These are phyloP conservation scores for Abscondita cerata DNA, from an alignment of 2,888 invertebrate species.

Conservation along the genomic window DNA sequence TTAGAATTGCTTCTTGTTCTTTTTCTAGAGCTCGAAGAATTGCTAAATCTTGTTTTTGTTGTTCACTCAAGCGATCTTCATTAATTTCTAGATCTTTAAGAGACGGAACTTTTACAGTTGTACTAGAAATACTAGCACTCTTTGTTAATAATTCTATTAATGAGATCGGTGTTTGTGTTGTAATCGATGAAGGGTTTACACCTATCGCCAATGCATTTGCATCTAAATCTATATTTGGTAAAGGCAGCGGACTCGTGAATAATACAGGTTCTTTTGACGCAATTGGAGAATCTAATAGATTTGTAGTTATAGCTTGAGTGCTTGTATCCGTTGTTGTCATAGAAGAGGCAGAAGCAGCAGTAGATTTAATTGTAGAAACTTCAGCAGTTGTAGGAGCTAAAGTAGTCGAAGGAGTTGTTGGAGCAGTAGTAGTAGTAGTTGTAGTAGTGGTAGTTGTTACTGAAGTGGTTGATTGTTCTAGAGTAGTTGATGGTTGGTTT, in stretches of 20 bases:
- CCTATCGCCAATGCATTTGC: constrained; percentile 11
- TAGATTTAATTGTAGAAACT: constrained; percentile 49
- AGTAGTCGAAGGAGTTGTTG: constrained; percentile 40
- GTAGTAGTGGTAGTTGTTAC: constrained; percentile 35
- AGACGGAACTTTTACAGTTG: constrained; percentile 1
- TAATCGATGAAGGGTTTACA: constrained; percentile 42
- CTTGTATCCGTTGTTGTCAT: constrained; percentile 55
- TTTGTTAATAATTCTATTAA: constrained; percentile 17
- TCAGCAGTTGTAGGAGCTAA: constrained; percentile 45
- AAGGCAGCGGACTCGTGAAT: constrained; percentile 7
- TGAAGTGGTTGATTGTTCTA: constrained; percentile 36
- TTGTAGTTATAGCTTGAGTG: constrained; percentile 40
- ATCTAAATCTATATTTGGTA: neutral
- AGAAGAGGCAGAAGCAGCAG: constrained; percentile 53
- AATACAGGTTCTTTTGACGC: neutral
- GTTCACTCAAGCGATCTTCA: constrained; percentile 50
- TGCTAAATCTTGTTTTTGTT: constrained; percentile 55
- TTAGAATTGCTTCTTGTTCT: constrained; percentile 55
- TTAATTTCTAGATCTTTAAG: constrained; percentile 37
- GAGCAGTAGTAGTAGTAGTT: constrained; percentile 43
- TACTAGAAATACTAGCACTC: neutral
- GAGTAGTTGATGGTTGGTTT: constrained; percentile 34
- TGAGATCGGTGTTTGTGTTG: constrained; percentile 43
- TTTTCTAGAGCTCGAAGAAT: constrained; percentile 53
- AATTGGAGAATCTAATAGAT: neutral